phyloP scores from a whole-genome alignment of 2,797 vertebrate genomes.

The Sebastes hubbsi region DNA sequence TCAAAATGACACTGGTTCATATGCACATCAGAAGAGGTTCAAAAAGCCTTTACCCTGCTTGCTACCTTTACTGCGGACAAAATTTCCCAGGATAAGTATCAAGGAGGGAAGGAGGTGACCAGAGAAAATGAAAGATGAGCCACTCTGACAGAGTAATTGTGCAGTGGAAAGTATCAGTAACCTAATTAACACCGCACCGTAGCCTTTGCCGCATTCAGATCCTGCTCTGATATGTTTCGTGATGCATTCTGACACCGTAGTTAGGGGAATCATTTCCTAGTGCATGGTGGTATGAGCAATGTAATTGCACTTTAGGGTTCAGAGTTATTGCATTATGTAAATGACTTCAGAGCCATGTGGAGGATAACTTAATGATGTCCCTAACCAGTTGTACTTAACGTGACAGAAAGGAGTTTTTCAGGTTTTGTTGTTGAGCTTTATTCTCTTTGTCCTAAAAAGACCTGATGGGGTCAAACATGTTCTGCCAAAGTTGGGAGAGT shows the following conservation, averaged over 20 bases:
- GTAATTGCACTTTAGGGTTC: conserved; percentile 78
- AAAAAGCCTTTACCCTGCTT: background rate
- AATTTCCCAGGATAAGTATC: conserved; percentile 5
- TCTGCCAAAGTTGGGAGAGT: background rate
- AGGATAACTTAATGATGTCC: conserved; percentile 71
- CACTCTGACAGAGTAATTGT: conserved; percentile 74
- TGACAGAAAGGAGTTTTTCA: conserved; percentile 42
- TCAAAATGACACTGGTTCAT: background rate
- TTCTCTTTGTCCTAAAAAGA: background rate
- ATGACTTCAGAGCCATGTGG: conserved; percentile 71
- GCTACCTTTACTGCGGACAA: background rate
- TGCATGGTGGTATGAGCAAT: conserved; percentile 76
- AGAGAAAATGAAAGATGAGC: conserved; percentile 63
- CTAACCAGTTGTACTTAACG: conserved; percentile 56
- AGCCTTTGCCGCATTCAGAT: conserved; percentile 68
- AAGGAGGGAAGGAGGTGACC: conserved; percentile 45
- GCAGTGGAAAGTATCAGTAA: conserved; percentile 73
- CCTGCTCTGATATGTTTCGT: conserved; percentile 72
- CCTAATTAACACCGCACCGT: conserved; percentile 73
- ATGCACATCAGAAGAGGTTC: background rate
- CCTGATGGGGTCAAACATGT: background rate
- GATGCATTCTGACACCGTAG: conserved; percentile 71
- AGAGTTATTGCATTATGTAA: conserved; percentile 80
- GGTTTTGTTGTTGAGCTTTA: conserved; percentile 20
- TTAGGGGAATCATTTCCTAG: conserved; percentile 73